Evolutionary conservation across 2,113 vertebrate species (phyloP), one percentile per base, ranked within the genome.

Genomic region (Acrocephalus kingi): DNA sequence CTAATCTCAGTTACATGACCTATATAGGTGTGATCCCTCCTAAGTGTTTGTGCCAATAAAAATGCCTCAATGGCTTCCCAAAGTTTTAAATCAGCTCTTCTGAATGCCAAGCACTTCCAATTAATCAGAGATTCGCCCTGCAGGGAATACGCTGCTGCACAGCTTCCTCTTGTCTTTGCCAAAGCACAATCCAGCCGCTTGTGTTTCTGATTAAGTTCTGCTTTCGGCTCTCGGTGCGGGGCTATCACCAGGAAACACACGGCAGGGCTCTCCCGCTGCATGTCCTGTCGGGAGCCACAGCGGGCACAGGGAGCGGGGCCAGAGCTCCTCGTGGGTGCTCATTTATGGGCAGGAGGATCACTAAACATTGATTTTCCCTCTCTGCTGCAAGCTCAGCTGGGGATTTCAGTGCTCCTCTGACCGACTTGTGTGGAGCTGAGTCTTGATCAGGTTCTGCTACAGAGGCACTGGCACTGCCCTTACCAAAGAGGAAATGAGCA

Each of bases 131-230:
- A 23, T 30, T 68, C 56, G 92, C 64, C 85, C 88, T 74, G 72
- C 72, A 85, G 94, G 93, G 90, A 94, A 86, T 78, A 56, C 0
- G 5, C 68, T 77, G 51, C 85, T 86, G 51, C 68, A 19, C n/a
- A n/a, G 82, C 88, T 97, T 96, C 94, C 94, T 96, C 85, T 86
- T 71, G 11, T 21, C 63, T 72, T 10, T 92, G 96, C 96, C 96
- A 96, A 58, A 61, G 20, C 66, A 21, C 41, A 30, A 82, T 79
- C 58, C 20, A 35, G 46, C 33, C 21, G 9, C 87, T 61, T 12
- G 77, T 82, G 89, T 62, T 89, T 54, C 13, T 58, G 80, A 49
- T 24, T 39, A 4, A 61, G 73, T 82, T 87, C 74, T 97, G 92
- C 95, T 93, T 73, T 41, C 24, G 69, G 88, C 88, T 76, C 85